Evolutionary conservation across 37 sponge, comb jelly and placozoan genomes (phyloP).

Genomic region (Axinella damicornis): DNA sequence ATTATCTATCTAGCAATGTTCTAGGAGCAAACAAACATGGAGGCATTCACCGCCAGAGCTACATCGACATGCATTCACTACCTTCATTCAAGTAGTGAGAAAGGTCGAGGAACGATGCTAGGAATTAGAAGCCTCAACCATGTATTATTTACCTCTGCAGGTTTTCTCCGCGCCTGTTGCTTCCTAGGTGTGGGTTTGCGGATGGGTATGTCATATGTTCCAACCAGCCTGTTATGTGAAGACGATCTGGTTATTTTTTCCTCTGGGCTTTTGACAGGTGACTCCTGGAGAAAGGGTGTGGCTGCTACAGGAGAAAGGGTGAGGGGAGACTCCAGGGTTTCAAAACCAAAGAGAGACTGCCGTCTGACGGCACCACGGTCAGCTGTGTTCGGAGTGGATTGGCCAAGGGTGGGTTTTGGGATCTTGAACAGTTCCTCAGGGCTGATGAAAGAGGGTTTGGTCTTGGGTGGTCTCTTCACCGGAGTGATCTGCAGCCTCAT

Average conservation of each 20-base stretch:
- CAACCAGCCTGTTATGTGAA: not conserved
- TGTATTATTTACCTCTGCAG: no score
- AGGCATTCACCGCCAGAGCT: no score
- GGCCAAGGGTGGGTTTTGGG: conserved; percentile 6
- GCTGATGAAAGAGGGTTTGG: not conserved
- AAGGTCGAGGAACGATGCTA: no score
- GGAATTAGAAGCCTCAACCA: not conserved
- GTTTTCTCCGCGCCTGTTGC: not conserved
- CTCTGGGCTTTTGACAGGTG: not conserved
- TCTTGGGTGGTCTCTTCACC: no score
- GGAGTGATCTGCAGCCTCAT: no score
- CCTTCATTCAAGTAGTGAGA: no score
- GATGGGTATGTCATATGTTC: conserved; percentile 43
- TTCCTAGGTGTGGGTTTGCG: not conserved
- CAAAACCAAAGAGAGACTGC: conserved; percentile 54
- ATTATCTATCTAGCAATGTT: no score
- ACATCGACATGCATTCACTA: no score
- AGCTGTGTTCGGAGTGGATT: conserved; percentile 38
- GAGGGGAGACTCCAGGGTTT: conserved; percentile 40
- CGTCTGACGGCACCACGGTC: not conserved
- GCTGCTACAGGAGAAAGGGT: conserved; percentile 24
- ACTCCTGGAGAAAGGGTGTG: not conserved
- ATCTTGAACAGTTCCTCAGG: conserved; percentile 27
- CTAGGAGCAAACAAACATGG: no score
- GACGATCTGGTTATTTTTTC: not conserved